Evolutionary conservation across 2,113 vertebrate species (phyloP).

Genomic region (Argyrosomus japonicus): DNA sequence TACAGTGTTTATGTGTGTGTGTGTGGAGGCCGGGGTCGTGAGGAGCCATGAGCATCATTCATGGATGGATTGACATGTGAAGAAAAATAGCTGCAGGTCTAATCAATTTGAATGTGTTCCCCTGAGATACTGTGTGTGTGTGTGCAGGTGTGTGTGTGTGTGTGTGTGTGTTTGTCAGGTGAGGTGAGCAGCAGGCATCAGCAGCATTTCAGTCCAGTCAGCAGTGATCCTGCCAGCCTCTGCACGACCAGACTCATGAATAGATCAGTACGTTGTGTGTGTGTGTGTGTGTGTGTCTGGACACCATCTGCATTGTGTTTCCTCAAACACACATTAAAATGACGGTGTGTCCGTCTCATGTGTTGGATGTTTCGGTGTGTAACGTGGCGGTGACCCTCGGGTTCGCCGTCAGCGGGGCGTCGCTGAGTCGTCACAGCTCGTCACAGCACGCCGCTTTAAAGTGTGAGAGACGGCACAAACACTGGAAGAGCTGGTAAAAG

Average conservation of each 20-base stretch:
- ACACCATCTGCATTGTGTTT: slow-evolving; percentile 39
- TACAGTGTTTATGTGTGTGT: neutral
- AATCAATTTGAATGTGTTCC: slow-evolving; percentile 74
- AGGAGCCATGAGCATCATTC: slow-evolving; percentile 60
- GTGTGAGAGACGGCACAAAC: neutral
- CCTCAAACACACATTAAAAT: slow-evolving; percentile 8
- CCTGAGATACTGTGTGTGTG: slow-evolving; percentile 35
- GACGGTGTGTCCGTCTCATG: slow-evolving; percentile 1
- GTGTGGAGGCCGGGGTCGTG: neutral
- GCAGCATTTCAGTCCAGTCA: slow-evolving; percentile 81
- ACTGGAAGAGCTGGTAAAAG: neutral
- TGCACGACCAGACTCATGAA: slow-evolving; percentile 71
- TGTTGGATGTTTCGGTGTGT: neutral
- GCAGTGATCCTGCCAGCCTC: slow-evolving; percentile 74
- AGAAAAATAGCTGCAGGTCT: slow-evolving; percentile 78
- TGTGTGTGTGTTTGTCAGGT: slow-evolving; percentile 56
- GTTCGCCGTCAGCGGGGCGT: slow-evolving; percentile 25
- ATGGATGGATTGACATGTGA: slow-evolving; percentile 73
- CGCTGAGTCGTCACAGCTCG: slow-evolving; percentile 12
- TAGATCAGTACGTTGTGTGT: slow-evolving; percentile 68
- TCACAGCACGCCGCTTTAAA: slow-evolving; percentile 6
- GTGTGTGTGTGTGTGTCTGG: neutral
- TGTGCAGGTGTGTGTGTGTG: slow-evolving; percentile 34
- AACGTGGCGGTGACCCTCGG: slow-evolving; percentile 15
- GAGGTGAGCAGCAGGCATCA: slow-evolving; percentile 77